phyloP scores from a whole-genome alignment of 2,888 invertebrate genomes.

The Periphyllus acericola region DNA sequence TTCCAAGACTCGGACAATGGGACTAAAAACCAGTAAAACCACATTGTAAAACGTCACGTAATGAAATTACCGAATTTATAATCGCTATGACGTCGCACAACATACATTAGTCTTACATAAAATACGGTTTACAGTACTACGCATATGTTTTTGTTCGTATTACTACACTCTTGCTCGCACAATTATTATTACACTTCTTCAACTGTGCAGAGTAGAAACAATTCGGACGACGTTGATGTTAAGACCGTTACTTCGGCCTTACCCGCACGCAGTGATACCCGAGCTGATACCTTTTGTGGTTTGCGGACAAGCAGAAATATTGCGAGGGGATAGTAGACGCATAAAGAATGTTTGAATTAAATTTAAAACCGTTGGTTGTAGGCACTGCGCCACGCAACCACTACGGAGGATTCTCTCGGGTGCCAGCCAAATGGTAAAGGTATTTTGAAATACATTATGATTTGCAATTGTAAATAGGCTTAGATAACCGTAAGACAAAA shows the following conservation, averaged over 20 bases:
- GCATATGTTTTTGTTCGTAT: neutral
- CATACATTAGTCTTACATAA: no score
- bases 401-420: neutral
- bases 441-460: neutral
- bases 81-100: neutral
- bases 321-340: neutral
- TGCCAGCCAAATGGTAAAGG: neutral
- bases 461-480: neutral
- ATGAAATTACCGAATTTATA: neutral
- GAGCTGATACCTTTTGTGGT: constrained; percentile 31
- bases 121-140: no score
- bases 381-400: neutral
- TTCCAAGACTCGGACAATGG: neutral
- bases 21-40: neutral
- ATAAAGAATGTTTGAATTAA: constrained; percentile 26
- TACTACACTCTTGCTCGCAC: neutral
- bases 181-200: neutral
- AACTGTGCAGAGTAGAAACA: neutral
- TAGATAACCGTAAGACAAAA: neutral
- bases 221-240: neutral
- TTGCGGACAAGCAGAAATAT: neutral
- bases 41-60: neutral
- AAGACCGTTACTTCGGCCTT: neutral
- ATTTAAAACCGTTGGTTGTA: constrained; percentile 10
- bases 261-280: neutral